A percentile compares a stretch with the other conserved stretches of the same genome.
Conservation (phyloP, 2,888 invertebrate species). For the Rugalucina vietnamica region DNA sequence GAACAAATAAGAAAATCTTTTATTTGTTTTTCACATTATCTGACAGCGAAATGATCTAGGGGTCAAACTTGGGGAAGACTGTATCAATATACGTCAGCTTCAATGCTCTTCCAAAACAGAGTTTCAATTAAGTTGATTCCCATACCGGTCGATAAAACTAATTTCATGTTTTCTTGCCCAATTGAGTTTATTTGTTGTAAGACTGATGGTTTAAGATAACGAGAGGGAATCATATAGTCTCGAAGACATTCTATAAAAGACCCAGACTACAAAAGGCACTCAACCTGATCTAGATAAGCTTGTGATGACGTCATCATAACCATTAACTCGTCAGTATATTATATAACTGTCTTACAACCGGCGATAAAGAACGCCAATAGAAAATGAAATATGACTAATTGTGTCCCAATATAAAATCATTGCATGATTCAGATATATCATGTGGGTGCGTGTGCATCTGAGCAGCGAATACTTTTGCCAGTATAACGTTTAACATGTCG, state of each 20-base stretch:
- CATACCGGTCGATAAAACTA: constrained; percentile 25
- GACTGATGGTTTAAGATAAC: constrained; percentile 1
- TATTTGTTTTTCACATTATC: constrained; percentile 12
- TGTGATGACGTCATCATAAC: too few relatives aligned
- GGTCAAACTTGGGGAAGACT: constrained; percentile 3
- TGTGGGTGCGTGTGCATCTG: too few relatives aligned
- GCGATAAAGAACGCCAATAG: too few relatives aligned
- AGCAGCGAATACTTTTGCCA: too few relatives aligned
- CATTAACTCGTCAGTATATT: too few relatives aligned
- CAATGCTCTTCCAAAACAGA: constrained; percentile 9
- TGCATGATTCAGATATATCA: too few relatives aligned
- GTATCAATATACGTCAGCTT: constrained; percentile 25
- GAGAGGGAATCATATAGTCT: neutral
- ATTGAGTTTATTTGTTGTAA: constrained; percentile 17
- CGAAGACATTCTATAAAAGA: neutral
- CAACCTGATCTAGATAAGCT: too few relatives aligned
- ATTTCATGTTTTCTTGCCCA: constrained; percentile 40
- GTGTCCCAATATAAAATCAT: too few relatives aligned
- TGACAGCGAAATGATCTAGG: constrained; percentile 7
- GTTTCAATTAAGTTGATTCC: constrained; percentile 16
- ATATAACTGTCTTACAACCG: too few relatives aligned
- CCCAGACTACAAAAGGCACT: too few relatives aligned
- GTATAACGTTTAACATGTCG: too few relatives aligned
- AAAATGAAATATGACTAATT: too few relatives aligned
- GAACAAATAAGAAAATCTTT: neutral